Evolutionary conservation across 2,888 invertebrate species (phyloP), one percentile per base, ranked within the genome.

Genomic region (Bursaphelenchus okinawaensis): DNA sequence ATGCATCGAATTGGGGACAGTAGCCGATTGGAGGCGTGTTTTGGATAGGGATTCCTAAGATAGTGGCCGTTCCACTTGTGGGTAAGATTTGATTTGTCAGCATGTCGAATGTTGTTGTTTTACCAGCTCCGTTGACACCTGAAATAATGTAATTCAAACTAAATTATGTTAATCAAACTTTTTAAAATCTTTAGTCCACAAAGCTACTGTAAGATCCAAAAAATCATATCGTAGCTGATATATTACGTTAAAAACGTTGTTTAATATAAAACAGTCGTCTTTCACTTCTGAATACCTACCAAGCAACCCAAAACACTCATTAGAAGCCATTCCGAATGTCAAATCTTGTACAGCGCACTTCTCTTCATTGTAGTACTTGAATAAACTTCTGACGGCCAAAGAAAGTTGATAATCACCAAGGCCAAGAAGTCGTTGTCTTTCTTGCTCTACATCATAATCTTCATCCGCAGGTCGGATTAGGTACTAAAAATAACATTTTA

Each of bases 51-150:
- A 66, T 57, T 20, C 68, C 67, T 22, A 61, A 62, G 23, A 76
- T 64, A 0, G 58, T 65, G 0, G 69, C 76, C 19, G 61, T 58
- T 27, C 76, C 77, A 29, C 62, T 52, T 7, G 65, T 64, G 3
- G 73, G 63, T 7, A 67, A 50, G 20, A 51, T 29, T 23, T 50
- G 64, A 19, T 75, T 75, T 1, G 78, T 77, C 24, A 78, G 64
- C 52, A 78, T 75, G 52, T 76, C 72, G 67, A 78, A 78, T 7
- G 77, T 76, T 1, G 77, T 78, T 27, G 77, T 78, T 62, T 78
- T 78, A 24, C 56, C 56, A 4, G 56, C 56, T 4, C 56, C 56
- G 24, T 56, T 56, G 3, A 56, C 27, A 26, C 56, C 56, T 28
- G 6, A 56, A 52, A 20, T 9, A n/a, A 9, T 9, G 40, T 9